These are phyloP conservation scores for Stegodyphus mimosarum DNA, from an alignment of 1,140 invertebrate genomes.

Conservation along the genomic window DNA sequence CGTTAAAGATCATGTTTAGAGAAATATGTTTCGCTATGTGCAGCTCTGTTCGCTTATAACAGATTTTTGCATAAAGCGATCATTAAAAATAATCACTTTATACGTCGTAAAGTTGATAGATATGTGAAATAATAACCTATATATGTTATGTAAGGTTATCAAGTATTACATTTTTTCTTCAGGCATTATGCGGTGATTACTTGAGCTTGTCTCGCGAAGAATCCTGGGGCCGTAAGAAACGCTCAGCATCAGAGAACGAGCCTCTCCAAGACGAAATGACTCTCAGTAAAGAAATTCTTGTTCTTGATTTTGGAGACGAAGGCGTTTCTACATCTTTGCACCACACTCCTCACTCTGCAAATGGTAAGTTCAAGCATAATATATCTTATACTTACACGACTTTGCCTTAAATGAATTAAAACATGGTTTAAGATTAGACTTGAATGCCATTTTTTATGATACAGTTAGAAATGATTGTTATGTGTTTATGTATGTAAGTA, in stretches of 20 bases:
- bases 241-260: conserved; percentile 72
- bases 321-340: conserved; percentile 26
- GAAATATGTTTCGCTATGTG: no score
- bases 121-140: not conserved
- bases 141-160: not conserved
- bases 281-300: conserved; percentile 91
- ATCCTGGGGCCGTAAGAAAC: conserved; percentile 88
- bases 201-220: conserved; percentile 71
- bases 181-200: conserved; percentile 45
- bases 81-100: no score
- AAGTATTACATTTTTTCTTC: not conserved
- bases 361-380: conserved; percentile 38
- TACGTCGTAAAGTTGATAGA: no score
- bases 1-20: no score
- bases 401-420: no score
- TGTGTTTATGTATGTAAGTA: no score
- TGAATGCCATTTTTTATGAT: no score
- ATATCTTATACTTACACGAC: no score
- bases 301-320: conserved; percentile 85
- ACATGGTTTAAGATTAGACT: no score
- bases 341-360: conserved; percentile 45
- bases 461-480: no score
- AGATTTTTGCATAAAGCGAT: no score
- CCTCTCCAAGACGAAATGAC: conserved; percentile 86
- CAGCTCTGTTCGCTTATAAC: no score